Base-by-base conservation (phyloP, 2,797 vertebrate genomes). In the Craterocephalus amniculus region DNA sequence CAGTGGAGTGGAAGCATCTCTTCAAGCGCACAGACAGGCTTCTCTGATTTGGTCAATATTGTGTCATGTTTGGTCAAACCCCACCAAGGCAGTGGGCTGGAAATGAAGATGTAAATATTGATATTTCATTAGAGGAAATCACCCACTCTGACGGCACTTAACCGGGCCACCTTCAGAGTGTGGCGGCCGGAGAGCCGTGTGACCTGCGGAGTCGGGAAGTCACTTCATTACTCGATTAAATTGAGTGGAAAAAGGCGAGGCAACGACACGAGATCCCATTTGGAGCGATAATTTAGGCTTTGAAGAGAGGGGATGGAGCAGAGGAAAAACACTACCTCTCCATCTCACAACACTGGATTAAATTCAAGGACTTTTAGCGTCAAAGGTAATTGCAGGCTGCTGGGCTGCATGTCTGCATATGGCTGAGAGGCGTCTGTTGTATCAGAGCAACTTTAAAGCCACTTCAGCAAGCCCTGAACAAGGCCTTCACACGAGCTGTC, bases 191-290 rank as follows among this genome's bases (percentile, higher is more conserved):
- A 93, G 92, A 87, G 76, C 85, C 45, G 48, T 70, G 85, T 94
- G 93, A 94, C 93, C 94, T 80, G 80, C 82, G 67, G 89, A 92
- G 93, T 92, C 89, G 84, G 92, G 92, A 93, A 94, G 93, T 94
- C 93, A 95, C 93, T 95, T 95, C 93, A 94, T 95, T 94, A 95
- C 92, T 91, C 91, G 91, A 94, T 94, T 94, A 94, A 94, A 95
- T 95, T 94, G 93, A 94, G 93, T 94, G 94, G 93, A 95, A 94
- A 94, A 91, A 93, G 89, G 89, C 90, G 78, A 91, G 91, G 87
- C 89, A 91, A 92, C 89, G 92, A 93, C 92, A 94, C 87, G 61
- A 89, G 92, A 94, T 94, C 93, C 94, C 93, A 94, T 94, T 95
- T 94, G 92, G 91, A 91, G 92, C 78, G 81, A 94, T 94, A 94